Evolutionary conservation across 2,888 invertebrate genomes (phyloP).

Genomic region (Caenorhabditis parvicauda): DNA sequence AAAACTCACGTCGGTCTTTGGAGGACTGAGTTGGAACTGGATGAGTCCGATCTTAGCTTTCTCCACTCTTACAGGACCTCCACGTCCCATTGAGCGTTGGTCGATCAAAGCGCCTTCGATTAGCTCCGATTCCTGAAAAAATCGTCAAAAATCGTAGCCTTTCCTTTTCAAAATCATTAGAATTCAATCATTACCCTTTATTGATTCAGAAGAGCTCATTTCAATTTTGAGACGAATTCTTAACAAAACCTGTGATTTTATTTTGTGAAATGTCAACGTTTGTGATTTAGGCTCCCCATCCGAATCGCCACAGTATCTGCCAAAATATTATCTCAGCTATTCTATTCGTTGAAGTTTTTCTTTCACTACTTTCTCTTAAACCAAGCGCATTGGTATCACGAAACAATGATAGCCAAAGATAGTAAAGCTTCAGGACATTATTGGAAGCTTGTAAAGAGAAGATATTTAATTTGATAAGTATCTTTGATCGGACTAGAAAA

Average conservation of each 20-base stretch:
- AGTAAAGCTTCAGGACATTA: no score
- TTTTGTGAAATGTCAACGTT: no score
- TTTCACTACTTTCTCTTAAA: not conserved
- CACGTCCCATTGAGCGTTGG: constrained; percentile 79
- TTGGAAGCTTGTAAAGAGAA: no score
- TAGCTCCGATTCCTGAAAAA: constrained; percentile 84
- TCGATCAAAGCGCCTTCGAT: constrained; percentile 92
- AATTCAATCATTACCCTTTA: constrained; percentile 67
- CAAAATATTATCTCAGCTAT: no score
- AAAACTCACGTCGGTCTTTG: constrained; percentile 86
- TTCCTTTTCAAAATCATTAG: constrained; percentile 64
- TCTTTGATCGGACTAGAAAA: not conserved
- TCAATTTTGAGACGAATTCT: not conserved
- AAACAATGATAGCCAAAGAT: no score
- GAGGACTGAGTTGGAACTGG: constrained; percentile 98
- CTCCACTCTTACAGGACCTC: constrained; percentile 88
- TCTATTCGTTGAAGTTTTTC: no score
- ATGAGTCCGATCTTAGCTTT: constrained; percentile 98
- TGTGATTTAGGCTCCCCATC: no score
- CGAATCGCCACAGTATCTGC: no score
- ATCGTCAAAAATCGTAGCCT: no score
- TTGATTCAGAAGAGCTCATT: not conserved
- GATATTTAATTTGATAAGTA: no score
- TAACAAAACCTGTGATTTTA: constrained; percentile 1
- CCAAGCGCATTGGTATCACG: no score